Evolutionary conservation across 2,888 invertebrate species (phyloP).

Genomic region (Ypsolopha sequella): DNA sequence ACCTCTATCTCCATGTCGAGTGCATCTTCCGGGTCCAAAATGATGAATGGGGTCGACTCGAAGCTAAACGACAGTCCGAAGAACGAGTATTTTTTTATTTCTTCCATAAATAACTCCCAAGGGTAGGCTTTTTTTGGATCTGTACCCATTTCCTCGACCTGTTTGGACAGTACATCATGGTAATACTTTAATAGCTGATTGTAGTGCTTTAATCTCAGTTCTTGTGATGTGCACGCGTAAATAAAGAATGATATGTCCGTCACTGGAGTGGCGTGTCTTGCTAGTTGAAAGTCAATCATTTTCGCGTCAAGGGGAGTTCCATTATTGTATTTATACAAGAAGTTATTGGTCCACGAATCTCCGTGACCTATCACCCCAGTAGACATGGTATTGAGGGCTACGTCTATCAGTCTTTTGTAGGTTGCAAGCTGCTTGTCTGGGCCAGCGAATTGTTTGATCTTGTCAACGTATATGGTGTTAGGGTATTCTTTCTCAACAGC

Average conservation of each 20-base stretch:
- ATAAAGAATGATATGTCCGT: constrained; percentile 69
- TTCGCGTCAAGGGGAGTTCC: constrained; percentile 43
- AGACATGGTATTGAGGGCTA: constrained; percentile 32
- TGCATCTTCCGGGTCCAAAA: constrained; percentile 69
- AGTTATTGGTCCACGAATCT: constrained; percentile 84
- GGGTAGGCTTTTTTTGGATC: constrained; percentile 69
- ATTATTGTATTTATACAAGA: constrained; percentile 61
- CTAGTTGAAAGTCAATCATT: constrained; percentile 79
- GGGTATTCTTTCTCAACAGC: constrained; percentile 76
- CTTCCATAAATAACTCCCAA: constrained; percentile 57
- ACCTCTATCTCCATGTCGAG: constrained; percentile 55
- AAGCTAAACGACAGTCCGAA: constrained; percentile 72
- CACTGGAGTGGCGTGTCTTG: constrained; percentile 69
- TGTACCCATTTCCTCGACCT: constrained; percentile 72
- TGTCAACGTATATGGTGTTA: constrained; percentile 65
- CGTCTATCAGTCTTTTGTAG: constrained; percentile 56
- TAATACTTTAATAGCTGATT: constrained; percentile 73
- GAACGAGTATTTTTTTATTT: constrained; percentile 66
- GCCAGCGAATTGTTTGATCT: constrained; percentile 63
- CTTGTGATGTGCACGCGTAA: constrained; percentile 72
- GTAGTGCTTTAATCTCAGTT: constrained; percentile 69
- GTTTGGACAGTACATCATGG: constrained; percentile 61
- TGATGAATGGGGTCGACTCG: constrained; percentile 70
- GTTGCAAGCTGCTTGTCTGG: constrained; percentile 28
- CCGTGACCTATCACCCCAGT: constrained; percentile 77